Base-by-base conservation (phyloP, 2,797 vertebrate genomes). In the Euphonia xanthogaster region DNA sequence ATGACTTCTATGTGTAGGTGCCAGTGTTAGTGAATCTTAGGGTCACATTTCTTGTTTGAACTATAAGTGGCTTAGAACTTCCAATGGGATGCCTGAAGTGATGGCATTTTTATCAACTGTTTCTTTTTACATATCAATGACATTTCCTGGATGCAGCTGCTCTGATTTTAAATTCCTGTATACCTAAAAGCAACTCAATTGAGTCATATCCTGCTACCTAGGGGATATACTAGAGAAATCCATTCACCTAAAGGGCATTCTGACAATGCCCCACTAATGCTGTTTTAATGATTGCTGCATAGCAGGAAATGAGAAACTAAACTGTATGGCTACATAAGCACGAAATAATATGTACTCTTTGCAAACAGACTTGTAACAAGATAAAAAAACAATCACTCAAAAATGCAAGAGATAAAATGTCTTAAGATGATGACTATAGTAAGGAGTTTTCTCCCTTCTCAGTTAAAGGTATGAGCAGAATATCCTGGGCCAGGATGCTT, bases 1-100 rank as follows among this genome's bases (percentile, higher is more conserved):
- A 12, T 12, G 50, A 71, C 20, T 58, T 53, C 5, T 0, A 1
- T 37, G 5, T 3, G 2, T 24, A 57, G 12, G 21, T 72, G 12
- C 35, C 35, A 90, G 12, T 55, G 21, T 44, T n/a, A 55, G 50
- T 28, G 31, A 67, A 16, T 30, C 15, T 67, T 44, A 17, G 10
- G 9, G 20, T 65, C n/a, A 68, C 27, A 18, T 61, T 66, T 92
- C 61, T 61, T 76, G 35, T 66, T 73, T 65, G 44, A 76, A 33
- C 9, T 70, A 14, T 35, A 82, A 84, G 15, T 76, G 33, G 23
- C 65, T 80, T 67, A 55, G 48, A 85, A 76, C 28, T 70, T 81
- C 47, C 44, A 75, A 7, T 27, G 30, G 40, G 7, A 60, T 7
- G 1, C 27, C 45, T 86, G 53, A 48, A 86, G 33, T 44, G 10